Percentiles rank a stretch among this genome's conserved stretches.
These are phyloP conservation scores for Mus spicilegus DNA, from an alignment of 2,113 vertebrate genomes.

Conservation along the genomic window DNA sequence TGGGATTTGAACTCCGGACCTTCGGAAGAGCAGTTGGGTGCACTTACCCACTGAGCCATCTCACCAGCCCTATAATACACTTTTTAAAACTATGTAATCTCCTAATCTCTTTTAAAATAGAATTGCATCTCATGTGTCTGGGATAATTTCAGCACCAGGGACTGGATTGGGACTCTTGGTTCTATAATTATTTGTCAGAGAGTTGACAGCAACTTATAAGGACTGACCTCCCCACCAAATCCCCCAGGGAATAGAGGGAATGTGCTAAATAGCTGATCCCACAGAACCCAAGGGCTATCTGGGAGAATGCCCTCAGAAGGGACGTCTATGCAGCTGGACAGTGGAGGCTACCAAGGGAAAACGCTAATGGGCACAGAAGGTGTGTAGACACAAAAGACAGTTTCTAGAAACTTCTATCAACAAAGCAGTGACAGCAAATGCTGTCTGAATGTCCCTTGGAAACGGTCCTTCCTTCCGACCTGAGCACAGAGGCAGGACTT, in stretches of 20 bases:
- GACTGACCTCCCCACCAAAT: background rate
- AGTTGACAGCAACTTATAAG: conserved; percentile 18
- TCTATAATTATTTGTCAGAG: background rate
- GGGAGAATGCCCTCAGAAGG: background rate
- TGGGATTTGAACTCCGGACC: too few species aligned
- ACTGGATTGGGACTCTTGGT: background rate
- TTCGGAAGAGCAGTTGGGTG: too few species aligned
- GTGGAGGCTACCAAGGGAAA: background rate
- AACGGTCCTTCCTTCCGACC: background rate
- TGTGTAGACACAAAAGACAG: background rate
- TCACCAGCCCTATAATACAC: too few species aligned
- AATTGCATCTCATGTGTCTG: background rate
- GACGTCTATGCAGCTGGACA: background rate
- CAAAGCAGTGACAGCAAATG: background rate
- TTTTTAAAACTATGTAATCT: background rate
- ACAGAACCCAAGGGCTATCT: background rate
- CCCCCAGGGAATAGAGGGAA: background rate
- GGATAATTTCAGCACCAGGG: background rate
- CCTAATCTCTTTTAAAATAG: conserved; percentile 32
- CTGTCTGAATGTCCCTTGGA: background rate
- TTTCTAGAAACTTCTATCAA: background rate
- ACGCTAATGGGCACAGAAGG: background rate
- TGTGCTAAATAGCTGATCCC: background rate
- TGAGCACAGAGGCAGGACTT: background rate
- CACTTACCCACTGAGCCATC: too few species aligned